Evolutionary conservation across 2,888 invertebrate genomes (phyloP), one percentile per base, ranked within the genome.

Genomic region (Tiphia femorata): DNA sequence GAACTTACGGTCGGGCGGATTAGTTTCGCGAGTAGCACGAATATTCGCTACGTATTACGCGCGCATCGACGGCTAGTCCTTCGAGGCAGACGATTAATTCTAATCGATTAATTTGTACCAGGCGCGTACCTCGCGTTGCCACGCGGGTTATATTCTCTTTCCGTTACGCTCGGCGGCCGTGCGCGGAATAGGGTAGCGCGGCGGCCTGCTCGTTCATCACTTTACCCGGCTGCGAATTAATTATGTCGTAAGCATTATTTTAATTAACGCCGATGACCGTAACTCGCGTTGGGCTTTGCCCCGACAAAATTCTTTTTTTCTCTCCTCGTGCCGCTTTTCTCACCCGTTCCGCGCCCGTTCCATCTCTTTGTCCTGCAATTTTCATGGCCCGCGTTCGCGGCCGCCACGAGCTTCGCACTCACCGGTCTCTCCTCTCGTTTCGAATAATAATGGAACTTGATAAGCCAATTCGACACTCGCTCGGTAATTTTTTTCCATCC

Each of bases 161-260:
- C 25, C 27, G 49, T 37, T 54, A 37, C 48, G 44, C 44, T 30
- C 6, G 37, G 27, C 21, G 37, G 29, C 49, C 41, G 49, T 37
- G 35, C 66, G 58, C 47, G 35, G 55, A 38, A 57, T 48, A 49
- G 44, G 48, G 41, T 23, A 38, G 44, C 62, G 35, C 29, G 52
- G 42, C n/a, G 62, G 61, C n/a, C n/a, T n/a, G n/a, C n/a, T 73
- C 73, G 71, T 71, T 57, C 71, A 63, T 71, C 73, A 71, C 65
- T 73, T 73, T 62, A 50, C 46, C 49, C 49, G 51, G 44, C 71
- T 65, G 43, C 67, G 66, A 71, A 72, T 71, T 71, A 72, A 73
- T 72, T 72, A 68, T 68, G 73, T 58, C 63, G 66, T 61, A 62
- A 70, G 65, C 73, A 70, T 71, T 70, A 73, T 70, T 73, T 71